Base-by-base conservation (phyloP, 2,888 invertebrate genomes). In the Flexamia atlantica region DNA sequence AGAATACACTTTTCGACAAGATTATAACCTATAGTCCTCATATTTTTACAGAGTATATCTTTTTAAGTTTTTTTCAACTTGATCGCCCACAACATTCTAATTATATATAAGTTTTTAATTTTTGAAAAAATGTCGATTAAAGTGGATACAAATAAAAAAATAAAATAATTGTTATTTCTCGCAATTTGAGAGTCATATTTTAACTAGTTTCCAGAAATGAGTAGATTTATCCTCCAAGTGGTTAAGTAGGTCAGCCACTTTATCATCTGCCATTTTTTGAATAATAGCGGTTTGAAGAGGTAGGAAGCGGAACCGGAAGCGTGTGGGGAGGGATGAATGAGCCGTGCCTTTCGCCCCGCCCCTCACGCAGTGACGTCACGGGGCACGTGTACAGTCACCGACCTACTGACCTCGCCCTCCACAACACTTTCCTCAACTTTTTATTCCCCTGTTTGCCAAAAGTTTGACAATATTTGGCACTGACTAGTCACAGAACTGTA, bases 371-470 rank as follows among this genome's bases (percentile, higher is more conserved):
- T 70, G 70, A 70, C 70, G 70, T 70, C 70, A 70, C 23, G 7
- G 23, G 20, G 40, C 70, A 70, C 70, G 70, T 70, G 70, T 30
- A 4, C 68, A 68, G 68, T 68, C 68, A 68, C 17, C 32, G 68
- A 68, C 68, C 68, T 17, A 68, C 30, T 68, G 68, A 32, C 70
- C 70, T 28, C 68, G 68, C n/a, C n/a, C 68, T 70, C 40, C 14
- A 7, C 14, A 9, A 17, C 3, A 20, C 23, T 20, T 70, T 70
- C 20, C 70, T 68, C 70, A 36, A 36, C 36, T 70, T 70, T 40
- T 40, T 40, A 70, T 70, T 70, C 40, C 40, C 70, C 70, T 70
- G 70, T 70, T 70, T 70, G 40, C 70, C 70, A 40, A 70, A 70
- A 70, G 70, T 70, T 70, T 23, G 70, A 20, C 70, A 36, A 40